phyloP scores from a whole-genome alignment of 1,140 invertebrate genomes.

The Caenorhabditis tropicalis region DNA sequence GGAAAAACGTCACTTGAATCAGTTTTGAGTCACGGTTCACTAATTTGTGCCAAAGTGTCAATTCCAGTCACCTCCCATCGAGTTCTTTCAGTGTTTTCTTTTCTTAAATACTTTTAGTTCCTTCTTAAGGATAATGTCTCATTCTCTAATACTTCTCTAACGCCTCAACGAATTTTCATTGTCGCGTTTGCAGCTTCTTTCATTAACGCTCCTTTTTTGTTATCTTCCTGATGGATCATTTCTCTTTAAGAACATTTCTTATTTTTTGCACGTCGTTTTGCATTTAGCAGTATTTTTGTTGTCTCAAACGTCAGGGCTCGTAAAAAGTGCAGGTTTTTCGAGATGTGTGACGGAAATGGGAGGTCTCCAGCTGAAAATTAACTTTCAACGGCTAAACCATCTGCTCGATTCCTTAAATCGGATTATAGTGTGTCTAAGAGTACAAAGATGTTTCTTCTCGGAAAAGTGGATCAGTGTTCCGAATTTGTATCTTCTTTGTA shows the following conservation, averaged over 20 bases:
- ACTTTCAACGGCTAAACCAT: conserved; percentile 7
- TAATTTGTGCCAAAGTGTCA: neutral
- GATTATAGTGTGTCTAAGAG: too few species aligned
- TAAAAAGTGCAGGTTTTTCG: neutral
- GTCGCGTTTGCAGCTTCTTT: neutral
- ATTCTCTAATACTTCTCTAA: neutral
- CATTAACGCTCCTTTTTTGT: conserved; percentile 30
- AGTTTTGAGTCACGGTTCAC: neutral
- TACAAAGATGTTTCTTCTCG: too few species aligned
- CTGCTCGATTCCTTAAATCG: too few species aligned
- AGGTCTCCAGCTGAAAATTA: conserved; percentile 7
- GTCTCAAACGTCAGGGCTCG: neutral
- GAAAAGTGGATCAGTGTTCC: too few species aligned
- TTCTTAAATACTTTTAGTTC: neutral
- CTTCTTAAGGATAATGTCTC: neutral
- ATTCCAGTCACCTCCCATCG: neutral
- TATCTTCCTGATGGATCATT: conserved; percentile 32
- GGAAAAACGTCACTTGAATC: neutral
- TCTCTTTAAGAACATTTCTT: neutral
- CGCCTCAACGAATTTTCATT: conserved; percentile 9
- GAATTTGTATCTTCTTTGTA: too few species aligned
- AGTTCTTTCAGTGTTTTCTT: neutral
- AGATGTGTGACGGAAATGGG: neutral
- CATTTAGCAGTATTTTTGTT: neutral
- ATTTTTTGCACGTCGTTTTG: conserved; percentile 27